Evolutionary conservation across 2,888 invertebrate species (phyloP), one percentile per base, ranked within the genome.

Genomic region (Proisotoma minuta): DNA sequence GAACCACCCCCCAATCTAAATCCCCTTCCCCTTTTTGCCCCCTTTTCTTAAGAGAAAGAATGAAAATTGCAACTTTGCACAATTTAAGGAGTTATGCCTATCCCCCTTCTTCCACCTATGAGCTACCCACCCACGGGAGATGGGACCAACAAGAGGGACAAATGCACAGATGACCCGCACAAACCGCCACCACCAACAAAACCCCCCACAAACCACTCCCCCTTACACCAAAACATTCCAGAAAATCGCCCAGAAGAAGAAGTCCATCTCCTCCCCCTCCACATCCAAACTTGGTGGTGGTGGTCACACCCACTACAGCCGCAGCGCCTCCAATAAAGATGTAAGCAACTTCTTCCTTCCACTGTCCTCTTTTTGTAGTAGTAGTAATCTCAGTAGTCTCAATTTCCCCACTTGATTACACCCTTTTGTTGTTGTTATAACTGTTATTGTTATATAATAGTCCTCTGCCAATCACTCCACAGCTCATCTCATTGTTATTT

Each of bases 81-180:
- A 56, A 15, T 51, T 43, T 18, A 43, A 43, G 4, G 34, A 43
- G 20, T 43, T 43, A 18, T 52, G 23, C 47, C 59, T 40, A 28
- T 34, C 43, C 40, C 47, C 43, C 29, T 60, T 61, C 50, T 48
- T 57, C 59, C 27, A 29, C 39, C 39, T 22, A 18, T 60, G 64
- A 49, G 58, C 52, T 61, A 54, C n/a, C 20, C 43, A 4, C 34
- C 34, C 8, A 10, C 34, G 34, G 34, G 8, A n/a, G 57, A 57
- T 47, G 56, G 56, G 48, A 22, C 22, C 27, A 61, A 28, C 24
- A 29, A 28, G 39, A 51, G 34, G n/a, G 48, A 61, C 66, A 63
- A 66, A 66, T 66, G 66, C 66, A 66, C 66, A 66, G 66, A 66
- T 54, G 40, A 56, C 39, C n/a, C 24, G 27, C 22, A 39, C 40